Conservation (phyloP, 2,113 vertebrate species). For the Aptenodytes patagonicus region DNA sequence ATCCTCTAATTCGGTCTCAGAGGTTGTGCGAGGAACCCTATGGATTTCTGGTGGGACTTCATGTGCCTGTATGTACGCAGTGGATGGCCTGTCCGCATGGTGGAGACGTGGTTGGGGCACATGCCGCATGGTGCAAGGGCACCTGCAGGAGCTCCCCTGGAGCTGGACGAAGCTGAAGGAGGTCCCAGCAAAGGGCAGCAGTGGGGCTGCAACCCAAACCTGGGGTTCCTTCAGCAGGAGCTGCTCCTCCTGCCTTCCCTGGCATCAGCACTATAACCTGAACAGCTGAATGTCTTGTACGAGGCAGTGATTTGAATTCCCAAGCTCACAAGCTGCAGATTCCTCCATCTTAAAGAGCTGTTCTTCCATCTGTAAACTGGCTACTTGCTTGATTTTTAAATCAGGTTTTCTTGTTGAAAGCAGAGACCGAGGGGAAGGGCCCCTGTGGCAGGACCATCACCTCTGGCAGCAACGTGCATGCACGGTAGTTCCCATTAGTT, state of each 20-base stretch:
- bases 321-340: neutral
- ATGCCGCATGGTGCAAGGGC: accelerated
- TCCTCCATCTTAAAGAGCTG: neutral
- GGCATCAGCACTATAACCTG: neutral
- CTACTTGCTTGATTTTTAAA: neutral
- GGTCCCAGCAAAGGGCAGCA: neutral
- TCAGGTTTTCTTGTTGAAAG: neutral
- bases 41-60: neutral
- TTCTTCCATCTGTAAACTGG: neutral
- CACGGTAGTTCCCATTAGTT: neutral
- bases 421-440: neutral
- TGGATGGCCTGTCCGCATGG: accelerated
- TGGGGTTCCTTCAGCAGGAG: neutral
- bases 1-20: neutral
- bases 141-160: too few relatives aligned
- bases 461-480: neutral
- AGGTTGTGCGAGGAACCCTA: neutral
- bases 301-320: neutral
- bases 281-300: accelerated
- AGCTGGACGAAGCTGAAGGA: neutral
- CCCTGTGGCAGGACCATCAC: neutral
- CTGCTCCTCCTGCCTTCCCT: neutral
- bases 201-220: accelerated
- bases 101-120: accelerated
- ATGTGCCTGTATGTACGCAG: accelerated